A percentile compares a stretch with the other conserved stretches of the same genome.
Evolutionary conservation across 2,797 vertebrate species (phyloP).

Genomic region (Falco cherrug): DNA sequence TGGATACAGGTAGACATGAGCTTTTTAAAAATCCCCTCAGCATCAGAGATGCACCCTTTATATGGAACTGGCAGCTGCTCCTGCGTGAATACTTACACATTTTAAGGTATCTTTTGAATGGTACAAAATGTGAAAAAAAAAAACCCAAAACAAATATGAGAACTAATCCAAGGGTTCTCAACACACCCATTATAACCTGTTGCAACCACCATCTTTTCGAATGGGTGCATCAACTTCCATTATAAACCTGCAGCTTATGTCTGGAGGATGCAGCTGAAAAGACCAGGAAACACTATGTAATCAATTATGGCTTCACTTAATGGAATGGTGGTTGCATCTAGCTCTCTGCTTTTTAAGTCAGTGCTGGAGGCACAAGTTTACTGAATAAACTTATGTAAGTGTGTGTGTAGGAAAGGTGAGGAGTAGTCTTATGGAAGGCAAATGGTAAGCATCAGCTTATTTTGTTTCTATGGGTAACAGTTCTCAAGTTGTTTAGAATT

Average conservation of each 20-base stretch:
- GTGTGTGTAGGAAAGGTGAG: not conserved
- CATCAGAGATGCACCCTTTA: not conserved
- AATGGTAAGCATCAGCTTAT: not conserved
- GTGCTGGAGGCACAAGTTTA: not conserved
- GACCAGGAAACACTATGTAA: slow-evolving; percentile 7
- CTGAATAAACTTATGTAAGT: not conserved
- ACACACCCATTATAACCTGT: not conserved
- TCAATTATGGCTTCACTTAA: slow-evolving; percentile 9
- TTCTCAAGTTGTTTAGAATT: not conserved
- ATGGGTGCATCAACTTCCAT: not conserved
- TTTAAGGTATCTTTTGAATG: not conserved
- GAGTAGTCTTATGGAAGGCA: not conserved
- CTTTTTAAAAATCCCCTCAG: not conserved
- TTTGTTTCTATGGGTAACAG: not conserved
- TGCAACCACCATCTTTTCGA: slow-evolving; percentile 7
- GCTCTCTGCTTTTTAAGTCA: not conserved
- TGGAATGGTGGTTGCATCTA: not conserved
- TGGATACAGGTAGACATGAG: not conserved
- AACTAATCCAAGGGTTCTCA: not conserved
- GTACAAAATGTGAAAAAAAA: not conserved
- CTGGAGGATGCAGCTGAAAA: not conserved
- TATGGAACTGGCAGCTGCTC: not conserved
- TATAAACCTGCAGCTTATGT: not conserved
- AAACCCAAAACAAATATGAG: not conserved
- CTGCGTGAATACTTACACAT: not conserved